These are phyloP conservation scores for Oligia strigilis DNA, from an alignment of 2,888 invertebrate genomes.

Conservation along the genomic window DNA sequence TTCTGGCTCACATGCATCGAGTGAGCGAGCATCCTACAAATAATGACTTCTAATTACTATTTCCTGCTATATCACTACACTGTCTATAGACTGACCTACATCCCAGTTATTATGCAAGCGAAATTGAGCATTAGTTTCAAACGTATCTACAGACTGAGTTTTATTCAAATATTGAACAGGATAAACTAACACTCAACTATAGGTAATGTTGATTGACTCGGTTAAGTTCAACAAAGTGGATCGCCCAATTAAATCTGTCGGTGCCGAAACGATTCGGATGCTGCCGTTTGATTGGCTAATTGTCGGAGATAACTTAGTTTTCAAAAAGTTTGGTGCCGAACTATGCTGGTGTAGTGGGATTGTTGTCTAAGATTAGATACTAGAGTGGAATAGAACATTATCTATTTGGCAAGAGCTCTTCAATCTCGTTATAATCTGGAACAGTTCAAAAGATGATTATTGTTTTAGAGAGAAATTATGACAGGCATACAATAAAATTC, in stretches of 20 bases:
- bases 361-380: constrained; percentile 37
- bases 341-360: constrained; percentile 41
- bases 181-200: constrained; percentile 66
- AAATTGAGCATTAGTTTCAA: constrained; percentile 61
- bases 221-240: constrained; percentile 66
- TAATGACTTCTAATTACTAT: constrained; percentile 53
- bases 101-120: constrained; percentile 37
- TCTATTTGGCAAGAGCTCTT: background rate
- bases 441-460: background rate
- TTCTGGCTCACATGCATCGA: constrained; percentile 3
- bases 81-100: constrained; percentile 42
- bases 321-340: constrained; percentile 55
- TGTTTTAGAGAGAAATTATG: background rate
- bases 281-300: constrained; percentile 66
- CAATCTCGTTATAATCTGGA: background rate
- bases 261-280: constrained; percentile 58
- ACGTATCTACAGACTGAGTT: constrained; percentile 58
- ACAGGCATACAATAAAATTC: background rate
- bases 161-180: constrained; percentile 68
- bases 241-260: constrained; percentile 65
- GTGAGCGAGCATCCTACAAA: constrained; percentile 28
- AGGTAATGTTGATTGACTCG: constrained; percentile 66
- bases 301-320: constrained; percentile 63
- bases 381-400: background rate
- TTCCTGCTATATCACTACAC: constrained; percentile 21